These are phyloP conservation scores for Bellardia bayeri DNA, from an alignment of 2,888 invertebrate genomes.

Conservation along the genomic window DNA sequence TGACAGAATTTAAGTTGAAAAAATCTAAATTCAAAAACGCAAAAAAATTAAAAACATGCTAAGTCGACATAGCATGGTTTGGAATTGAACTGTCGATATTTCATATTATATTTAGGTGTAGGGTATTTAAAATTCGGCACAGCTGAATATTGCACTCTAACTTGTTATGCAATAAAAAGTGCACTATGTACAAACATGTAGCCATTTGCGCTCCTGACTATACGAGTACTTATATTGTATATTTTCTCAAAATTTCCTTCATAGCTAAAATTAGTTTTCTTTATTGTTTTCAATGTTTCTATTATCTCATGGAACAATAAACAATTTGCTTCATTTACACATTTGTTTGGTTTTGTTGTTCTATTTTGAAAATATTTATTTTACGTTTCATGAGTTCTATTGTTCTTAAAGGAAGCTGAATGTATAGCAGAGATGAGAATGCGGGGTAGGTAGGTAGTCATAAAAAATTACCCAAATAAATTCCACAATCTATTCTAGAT, in stretches of 20 bases:
- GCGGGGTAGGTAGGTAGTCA: not conserved
- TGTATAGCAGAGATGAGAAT: not conserved
- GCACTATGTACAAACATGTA: no score
- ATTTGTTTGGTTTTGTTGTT: not conserved
- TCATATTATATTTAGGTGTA: no score
- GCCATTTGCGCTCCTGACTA: no score
- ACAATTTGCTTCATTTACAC: constrained; percentile 46
- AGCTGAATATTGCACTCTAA: no score
- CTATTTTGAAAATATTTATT: constrained; percentile 32
- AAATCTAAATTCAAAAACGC: no score
- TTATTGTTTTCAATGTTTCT: constrained; percentile 48
- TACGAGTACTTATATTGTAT: no score
- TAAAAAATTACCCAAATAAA: constrained; percentile 58
- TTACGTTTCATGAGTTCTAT: constrained; percentile 23
- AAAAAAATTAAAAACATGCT: no score
- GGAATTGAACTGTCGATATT: no score
- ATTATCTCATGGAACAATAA: constrained; percentile 42
- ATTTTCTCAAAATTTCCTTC: not conserved
- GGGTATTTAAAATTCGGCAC: no score
- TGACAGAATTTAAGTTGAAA: no score
- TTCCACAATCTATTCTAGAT: constrained; percentile 39
- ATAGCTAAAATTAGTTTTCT: not conserved
- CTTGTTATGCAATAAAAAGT: no score
- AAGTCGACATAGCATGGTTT: no score
- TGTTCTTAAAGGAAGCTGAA: constrained; percentile 16